A percentile compares a stretch with the other conserved stretches of the same genome.
Evolutionary conservation across 1,140 invertebrate genomes (phyloP).

Genomic region (Cydia amplana): DNA sequence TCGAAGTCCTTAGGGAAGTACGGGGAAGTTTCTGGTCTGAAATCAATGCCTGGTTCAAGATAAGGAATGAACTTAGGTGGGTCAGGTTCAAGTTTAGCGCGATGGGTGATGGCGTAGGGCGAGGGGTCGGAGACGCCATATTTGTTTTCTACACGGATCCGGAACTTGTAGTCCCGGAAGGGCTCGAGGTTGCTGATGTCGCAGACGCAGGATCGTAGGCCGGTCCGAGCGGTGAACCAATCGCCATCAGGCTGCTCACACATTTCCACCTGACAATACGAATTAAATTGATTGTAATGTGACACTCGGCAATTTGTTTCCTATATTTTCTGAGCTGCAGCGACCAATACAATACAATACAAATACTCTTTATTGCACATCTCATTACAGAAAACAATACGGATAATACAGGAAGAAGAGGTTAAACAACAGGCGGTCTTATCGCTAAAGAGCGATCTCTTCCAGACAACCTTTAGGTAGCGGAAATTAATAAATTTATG

Average conservation of each 20-base stretch:
- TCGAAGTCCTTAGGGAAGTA: conserved; percentile 95
- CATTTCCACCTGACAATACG: conserved; percentile 88
- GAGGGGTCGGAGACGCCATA: conserved; percentile 98
- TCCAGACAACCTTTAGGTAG: too few species aligned
- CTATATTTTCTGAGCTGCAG: too few species aligned
- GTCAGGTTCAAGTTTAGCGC: conserved; percentile 89
- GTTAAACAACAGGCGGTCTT: too few species aligned
- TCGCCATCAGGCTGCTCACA: conserved; percentile 92
- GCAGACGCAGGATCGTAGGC: conserved; percentile 90
- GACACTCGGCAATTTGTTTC: too few species aligned
- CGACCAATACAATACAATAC: too few species aligned
- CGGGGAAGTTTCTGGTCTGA: conserved; percentile 91
- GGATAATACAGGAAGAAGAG: too few species aligned
- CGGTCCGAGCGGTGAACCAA: conserved; percentile 90
- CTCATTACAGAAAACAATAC: too few species aligned
- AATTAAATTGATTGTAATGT: too few species aligned
- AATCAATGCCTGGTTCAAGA: conserved; percentile 89
- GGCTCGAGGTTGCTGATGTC: conserved; percentile 92
- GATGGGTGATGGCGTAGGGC: conserved; percentile 90
- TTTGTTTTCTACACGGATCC: conserved; percentile 96
- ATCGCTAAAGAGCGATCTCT: too few species aligned
- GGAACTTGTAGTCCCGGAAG: conserved; percentile 94
- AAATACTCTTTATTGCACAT: too few species aligned
- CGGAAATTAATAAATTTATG: too few species aligned
- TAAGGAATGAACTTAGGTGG: conserved; percentile 89